Evolutionary conservation across 2,888 invertebrate genomes (phyloP).

Genomic region (Caenorhabditis zanzibari): DNA sequence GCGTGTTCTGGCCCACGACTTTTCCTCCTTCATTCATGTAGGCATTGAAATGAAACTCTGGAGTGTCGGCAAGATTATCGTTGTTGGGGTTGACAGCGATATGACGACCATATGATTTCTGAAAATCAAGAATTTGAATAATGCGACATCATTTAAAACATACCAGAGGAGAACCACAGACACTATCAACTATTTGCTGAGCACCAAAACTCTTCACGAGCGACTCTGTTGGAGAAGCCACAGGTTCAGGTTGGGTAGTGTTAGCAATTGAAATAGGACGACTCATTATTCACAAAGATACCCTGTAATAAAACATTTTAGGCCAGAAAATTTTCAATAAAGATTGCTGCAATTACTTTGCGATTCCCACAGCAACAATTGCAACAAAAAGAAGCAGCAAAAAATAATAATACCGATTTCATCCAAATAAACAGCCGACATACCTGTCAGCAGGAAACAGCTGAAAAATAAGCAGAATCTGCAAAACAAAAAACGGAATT

Average conservation of each 20-base stretch:
- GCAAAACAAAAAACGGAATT: background rate
- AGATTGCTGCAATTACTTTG: too few relatives aligned
- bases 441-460: too few relatives aligned
- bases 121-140: background rate
- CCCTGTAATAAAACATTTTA: slow-evolving; percentile 5
- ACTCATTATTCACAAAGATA: slow-evolving; percentile 50
- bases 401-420: background rate
- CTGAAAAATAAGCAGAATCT: background rate
- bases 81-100: slow-evolving; percentile 14
- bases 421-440: too few relatives aligned
- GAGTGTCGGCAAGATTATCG: slow-evolving; percentile 44
- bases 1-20: slow-evolving; percentile 49
- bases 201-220: slow-evolving; percentile 52
- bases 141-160: too few relatives aligned
- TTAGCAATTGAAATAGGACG: slow-evolving; percentile 60
- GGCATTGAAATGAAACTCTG: slow-evolving; percentile 61
- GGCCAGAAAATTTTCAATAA: background rate
- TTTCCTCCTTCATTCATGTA: slow-evolving; percentile 79
- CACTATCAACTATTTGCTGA: slow-evolving; percentile 96
- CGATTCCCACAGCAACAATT: too few relatives aligned
- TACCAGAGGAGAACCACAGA: slow-evolving; percentile 88
- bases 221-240: slow-evolving; percentile 60
- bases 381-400: background rate
- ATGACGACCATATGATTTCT: slow-evolving; percentile 37
- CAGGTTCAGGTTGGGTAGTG: slow-evolving; percentile 1